These are phyloP conservation scores for Masnerella sp. DNA, from an alignment of 2,888 invertebrate species.

Conservation along the genomic window DNA sequence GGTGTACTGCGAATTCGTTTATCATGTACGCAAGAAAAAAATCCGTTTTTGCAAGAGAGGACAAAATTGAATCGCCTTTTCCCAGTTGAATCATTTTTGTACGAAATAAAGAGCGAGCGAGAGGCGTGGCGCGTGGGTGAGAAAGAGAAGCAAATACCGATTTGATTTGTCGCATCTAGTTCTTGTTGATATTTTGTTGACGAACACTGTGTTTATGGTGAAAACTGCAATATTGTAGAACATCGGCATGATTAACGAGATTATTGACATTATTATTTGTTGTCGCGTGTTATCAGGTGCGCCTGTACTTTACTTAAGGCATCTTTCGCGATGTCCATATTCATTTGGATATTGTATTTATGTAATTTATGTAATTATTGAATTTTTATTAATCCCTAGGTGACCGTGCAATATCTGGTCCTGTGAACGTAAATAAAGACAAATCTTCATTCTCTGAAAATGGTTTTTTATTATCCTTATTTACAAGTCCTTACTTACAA, in stretches of 20 bases:
- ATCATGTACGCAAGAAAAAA: too few relatives aligned
- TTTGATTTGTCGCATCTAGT: constrained; percentile 44
- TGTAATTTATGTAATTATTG: constrained; percentile 52
- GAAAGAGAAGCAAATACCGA: constrained; percentile 22
- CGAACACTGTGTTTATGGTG: constrained; percentile 36
- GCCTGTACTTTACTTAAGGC: constrained; percentile 26
- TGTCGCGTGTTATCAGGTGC: constrained; percentile 49
- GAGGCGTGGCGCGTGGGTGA: background rate
- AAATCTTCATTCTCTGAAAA: constrained; percentile 42
- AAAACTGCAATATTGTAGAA: constrained; percentile 27
- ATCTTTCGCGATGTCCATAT: constrained; percentile 16
- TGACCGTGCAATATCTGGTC: constrained; percentile 50
- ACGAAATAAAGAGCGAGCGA: constrained; percentile 7
- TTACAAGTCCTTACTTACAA: too few relatives aligned
- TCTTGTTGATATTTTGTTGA: constrained; percentile 56
- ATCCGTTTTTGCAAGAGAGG: too few relatives aligned
- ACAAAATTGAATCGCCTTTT: constrained; percentile 21
- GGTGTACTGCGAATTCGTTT: too few relatives aligned
- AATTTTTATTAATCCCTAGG: constrained; percentile 44
- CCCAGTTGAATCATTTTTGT: constrained; percentile 23
- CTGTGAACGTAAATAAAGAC: constrained; percentile 51
- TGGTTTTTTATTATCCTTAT: too few relatives aligned
- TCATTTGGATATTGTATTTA: constrained; percentile 54
- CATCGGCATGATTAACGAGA: constrained; percentile 14
- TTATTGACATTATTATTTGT: constrained; percentile 44